These are phyloP conservation scores for Diadegma fenestrale DNA, from an alignment of 2,888 invertebrate genomes.

Conservation along the genomic window DNA sequence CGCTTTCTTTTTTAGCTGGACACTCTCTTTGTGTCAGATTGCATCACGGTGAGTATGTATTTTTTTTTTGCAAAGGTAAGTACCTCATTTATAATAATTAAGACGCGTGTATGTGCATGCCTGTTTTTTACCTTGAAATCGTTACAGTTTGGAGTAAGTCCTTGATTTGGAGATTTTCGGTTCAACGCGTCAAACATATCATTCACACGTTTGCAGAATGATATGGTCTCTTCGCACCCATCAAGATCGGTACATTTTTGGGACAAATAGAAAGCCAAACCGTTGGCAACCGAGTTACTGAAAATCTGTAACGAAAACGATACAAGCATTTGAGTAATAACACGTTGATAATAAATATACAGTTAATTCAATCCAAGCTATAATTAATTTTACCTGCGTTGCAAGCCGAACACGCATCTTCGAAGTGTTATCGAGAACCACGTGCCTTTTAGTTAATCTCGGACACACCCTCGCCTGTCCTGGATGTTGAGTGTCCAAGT, in stretches of 20 bases:
- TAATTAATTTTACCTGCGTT: constrained; percentile 25
- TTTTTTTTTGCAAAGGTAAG: too few species aligned
- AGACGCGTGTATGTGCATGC: too few species aligned
- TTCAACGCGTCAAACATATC: constrained; percentile 45
- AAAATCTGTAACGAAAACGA: constrained; percentile 52
- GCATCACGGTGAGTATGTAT: too few species aligned
- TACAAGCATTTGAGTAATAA: background rate
- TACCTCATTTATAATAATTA: too few species aligned
- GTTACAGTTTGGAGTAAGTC: constrained; percentile 15
- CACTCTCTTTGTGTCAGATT: too few species aligned
- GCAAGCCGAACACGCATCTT: constrained; percentile 66
- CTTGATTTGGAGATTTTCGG: constrained; percentile 40
- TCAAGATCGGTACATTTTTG: constrained; percentile 25
- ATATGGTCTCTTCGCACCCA: constrained; percentile 44
- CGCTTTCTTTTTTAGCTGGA: too few species aligned
- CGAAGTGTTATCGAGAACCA: constrained; percentile 43
- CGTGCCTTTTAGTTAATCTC: constrained; percentile 50
- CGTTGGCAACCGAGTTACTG: constrained; percentile 59
- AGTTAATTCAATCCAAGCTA: background rate
- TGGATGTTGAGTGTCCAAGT: constrained; percentile 41
- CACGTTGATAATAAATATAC: background rate
- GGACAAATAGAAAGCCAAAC: constrained; percentile 44
- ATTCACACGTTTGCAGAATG: background rate
- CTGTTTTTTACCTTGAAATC: constrained; percentile 29
- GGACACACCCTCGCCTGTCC: constrained; percentile 51